A percentile compares a stretch with the other conserved stretches of the same genome.
These are phyloP conservation scores for Ormyrus pomaceus DNA, from an alignment of 2,888 invertebrate genomes.

Conservation along the genomic window DNA sequence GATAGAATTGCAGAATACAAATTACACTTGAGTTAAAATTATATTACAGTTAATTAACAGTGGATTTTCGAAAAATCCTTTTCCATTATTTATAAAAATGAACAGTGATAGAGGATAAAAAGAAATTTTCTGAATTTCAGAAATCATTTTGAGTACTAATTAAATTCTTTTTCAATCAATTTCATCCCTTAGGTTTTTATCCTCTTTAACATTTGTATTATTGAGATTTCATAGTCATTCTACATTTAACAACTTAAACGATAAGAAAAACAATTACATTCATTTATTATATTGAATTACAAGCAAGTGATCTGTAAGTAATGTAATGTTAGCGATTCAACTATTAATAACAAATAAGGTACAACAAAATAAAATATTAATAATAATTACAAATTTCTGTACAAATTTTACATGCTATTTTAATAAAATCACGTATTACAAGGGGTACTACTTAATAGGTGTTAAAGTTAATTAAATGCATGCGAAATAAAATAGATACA, in stretches of 20 bases:
- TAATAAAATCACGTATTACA: constrained; percentile 25
- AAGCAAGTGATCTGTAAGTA: constrained; percentile 17
- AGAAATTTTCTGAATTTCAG: too few species aligned
- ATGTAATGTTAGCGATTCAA: constrained; percentile 2
- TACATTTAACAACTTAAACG: background rate
- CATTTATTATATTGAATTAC: background rate
- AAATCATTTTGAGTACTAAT: too few species aligned
- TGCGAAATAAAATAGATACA: constrained; percentile 5
- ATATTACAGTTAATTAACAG: too few species aligned
- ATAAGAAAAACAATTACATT: background rate
- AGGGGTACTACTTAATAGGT: constrained; percentile 11
- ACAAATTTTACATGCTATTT: constrained; percentile 29
- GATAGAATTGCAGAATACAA: too few species aligned
- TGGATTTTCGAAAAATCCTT: too few species aligned
- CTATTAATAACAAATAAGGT: constrained; percentile 24
- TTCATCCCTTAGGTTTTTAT: too few species aligned
- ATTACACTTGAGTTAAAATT: too few species aligned
- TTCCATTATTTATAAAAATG: too few species aligned
- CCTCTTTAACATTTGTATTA: too few species aligned
- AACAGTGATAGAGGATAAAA: too few species aligned
- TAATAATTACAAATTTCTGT: constrained; percentile 29
- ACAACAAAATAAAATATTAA: constrained; percentile 32
- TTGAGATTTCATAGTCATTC: too few species aligned
- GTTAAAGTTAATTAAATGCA: background rate
- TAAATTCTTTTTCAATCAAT: too few species aligned